Conservation (phyloP, 64 coral and sea anemone genomes). For the Catalaphyllia jardinei region DNA sequence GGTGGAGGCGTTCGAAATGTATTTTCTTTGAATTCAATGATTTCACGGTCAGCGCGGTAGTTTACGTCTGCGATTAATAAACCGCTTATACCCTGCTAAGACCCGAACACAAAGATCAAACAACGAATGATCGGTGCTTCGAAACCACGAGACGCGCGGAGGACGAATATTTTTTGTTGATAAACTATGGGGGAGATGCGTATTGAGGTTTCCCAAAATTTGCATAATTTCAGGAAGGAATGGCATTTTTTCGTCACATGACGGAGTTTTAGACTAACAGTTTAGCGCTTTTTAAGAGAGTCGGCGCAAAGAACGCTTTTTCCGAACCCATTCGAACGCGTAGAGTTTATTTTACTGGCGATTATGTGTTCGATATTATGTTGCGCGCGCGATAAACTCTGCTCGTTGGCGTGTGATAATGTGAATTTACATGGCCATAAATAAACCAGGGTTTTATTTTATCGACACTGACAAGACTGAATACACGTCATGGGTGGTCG, state of each 20-base stretch:
- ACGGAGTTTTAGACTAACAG: slow-evolving; percentile 29
- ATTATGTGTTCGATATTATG: slow-evolving; percentile 11
- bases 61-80: slow-evolving; percentile 28
- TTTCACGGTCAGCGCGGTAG: slow-evolving; percentile 12
- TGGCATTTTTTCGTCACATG: slow-evolving; percentile 70
- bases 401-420: neutral
- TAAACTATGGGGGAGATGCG: slow-evolving; percentile 71
- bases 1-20: slow-evolving; percentile 19
- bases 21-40: slow-evolving; percentile 32
- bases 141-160: slow-evolving; percentile 63
- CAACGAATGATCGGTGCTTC: slow-evolving; percentile 30
- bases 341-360: neutral
- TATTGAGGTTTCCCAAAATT: slow-evolving; percentile 75
- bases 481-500: slow-evolving; percentile 37
- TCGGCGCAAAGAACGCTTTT: neutral
- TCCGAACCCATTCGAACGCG: neutral
- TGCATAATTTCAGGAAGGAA: slow-evolving; percentile 86
- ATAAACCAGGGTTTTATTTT: slow-evolving; percentile 35
- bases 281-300: neutral
- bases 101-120: slow-evolving; percentile 30
- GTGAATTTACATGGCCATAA: slow-evolving; percentile 34
- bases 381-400: slow-evolving; percentile 29
- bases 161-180: slow-evolving; percentile 60
- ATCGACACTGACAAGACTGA: neutral
- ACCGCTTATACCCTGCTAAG: slow-evolving; percentile 15